Conservation (phyloP, 2,113 vertebrate genomes). For the Piaya cayana region DNA sequence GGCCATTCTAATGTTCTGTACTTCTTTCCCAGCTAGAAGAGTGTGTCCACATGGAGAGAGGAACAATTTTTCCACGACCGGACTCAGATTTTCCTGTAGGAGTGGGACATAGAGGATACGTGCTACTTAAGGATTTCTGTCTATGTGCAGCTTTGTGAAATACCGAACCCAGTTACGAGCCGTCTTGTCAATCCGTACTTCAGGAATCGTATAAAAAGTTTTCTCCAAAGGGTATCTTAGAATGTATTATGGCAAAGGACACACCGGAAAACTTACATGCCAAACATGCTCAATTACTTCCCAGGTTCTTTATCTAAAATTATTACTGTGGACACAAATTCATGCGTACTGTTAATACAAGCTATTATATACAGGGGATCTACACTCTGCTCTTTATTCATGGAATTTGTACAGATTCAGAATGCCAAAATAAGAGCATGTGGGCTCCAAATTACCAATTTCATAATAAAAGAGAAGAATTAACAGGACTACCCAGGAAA, state of each 20-base stretch:
- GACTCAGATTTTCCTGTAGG: background rate
- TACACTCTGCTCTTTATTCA: background rate
- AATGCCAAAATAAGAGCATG: background rate
- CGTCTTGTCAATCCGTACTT: background rate
- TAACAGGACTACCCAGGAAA: background rate
- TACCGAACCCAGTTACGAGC: background rate
- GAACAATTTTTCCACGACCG: background rate
- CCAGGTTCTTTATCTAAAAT: background rate
- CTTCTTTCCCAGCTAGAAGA: background rate
- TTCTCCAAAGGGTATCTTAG: background rate
- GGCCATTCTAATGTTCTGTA: fast-evolving
- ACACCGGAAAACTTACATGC: background rate
- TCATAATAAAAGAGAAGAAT: background rate
- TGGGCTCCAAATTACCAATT: background rate
- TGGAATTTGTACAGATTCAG: background rate
- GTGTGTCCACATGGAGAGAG: background rate
- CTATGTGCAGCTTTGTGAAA: background rate
- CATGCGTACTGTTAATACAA: background rate
- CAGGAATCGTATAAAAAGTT: background rate
- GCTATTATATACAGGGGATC: background rate
- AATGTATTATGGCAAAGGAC: background rate
- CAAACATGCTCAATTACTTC: background rate
- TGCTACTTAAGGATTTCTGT: background rate
- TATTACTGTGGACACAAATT: background rate
- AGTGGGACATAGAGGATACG: background rate